Conservation (phyloP, 92 coral and sea anemone genomes). For the Hydrozoanthus gracilis region DNA sequence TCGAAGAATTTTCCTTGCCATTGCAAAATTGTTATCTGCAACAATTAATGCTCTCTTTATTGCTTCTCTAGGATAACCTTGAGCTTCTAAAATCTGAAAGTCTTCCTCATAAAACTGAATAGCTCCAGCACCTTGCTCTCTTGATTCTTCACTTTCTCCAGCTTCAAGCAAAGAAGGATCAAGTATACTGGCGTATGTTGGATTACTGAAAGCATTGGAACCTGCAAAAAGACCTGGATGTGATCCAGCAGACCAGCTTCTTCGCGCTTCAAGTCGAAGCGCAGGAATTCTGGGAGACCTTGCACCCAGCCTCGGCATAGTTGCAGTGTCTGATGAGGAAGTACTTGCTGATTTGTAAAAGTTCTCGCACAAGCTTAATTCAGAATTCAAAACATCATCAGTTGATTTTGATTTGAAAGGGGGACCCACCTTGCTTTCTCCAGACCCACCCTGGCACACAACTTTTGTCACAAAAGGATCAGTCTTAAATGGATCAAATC, state of each 20-base stretch:
- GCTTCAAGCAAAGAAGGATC: constrained; percentile 75
- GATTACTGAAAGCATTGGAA: constrained; percentile 82
- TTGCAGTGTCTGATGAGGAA: constrained; percentile 26
- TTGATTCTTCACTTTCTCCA: constrained; percentile 45
- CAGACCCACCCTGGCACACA: neutral
- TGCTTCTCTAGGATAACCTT: constrained; percentile 92
- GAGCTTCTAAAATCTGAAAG: constrained; percentile 94
- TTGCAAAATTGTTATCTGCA: constrained; percentile 98
- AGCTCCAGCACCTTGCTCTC: constrained; percentile 52
- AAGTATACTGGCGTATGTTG: constrained; percentile 79
- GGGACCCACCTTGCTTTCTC: neutral
- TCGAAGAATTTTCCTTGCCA: constrained; percentile 97
- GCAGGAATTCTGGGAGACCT: constrained; percentile 39
- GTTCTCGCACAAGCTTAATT: constrained; percentile 1
- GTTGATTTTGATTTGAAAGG: constrained; percentile 41
- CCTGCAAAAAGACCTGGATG: constrained; percentile 54
- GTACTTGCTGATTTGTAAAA: constrained; percentile 1
- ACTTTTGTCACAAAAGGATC: constrained; percentile 33
- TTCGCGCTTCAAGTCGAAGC: constrained; percentile 60
- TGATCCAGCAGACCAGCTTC: constrained; percentile 77
- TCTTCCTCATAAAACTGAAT: constrained; percentile 98
- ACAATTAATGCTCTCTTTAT: constrained; percentile 95
- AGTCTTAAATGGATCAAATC: constrained; percentile 79
- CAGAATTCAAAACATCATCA: constrained; percentile 31
- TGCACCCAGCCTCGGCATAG: constrained; percentile 40